phyloP scores from a whole-genome alignment of 2,888 invertebrate genomes.

The Dugesia japonica region DNA sequence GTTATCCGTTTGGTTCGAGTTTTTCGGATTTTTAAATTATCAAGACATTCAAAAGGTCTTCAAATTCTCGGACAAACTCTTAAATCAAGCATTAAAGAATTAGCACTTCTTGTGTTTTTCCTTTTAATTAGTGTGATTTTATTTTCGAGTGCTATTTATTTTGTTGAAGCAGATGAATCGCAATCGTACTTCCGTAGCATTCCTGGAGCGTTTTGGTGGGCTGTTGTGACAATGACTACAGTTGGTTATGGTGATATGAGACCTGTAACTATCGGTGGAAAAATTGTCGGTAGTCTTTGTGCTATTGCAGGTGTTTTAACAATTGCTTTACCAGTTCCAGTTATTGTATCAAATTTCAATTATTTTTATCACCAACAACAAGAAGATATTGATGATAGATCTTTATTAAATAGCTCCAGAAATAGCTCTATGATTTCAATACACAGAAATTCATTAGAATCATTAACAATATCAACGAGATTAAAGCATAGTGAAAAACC shows the following conservation, averaged over 20 bases:
- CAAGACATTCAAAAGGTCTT: slow-evolving; percentile 95
- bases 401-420: neutral
- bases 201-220: slow-evolving; percentile 87
- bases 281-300: slow-evolving; percentile 76
- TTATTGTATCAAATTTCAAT: slow-evolving; percentile 99
- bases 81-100: slow-evolving; percentile 96
- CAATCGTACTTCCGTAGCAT: slow-evolving; percentile 83
- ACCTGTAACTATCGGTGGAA: slow-evolving; percentile 94
- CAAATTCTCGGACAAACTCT: slow-evolving; percentile 94
- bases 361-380: slow-evolving; percentile 99
- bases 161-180: slow-evolving; percentile 77
- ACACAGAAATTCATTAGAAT: neutral
- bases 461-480: neutral
- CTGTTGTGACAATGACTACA: slow-evolving; percentile 81
- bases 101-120: slow-evolving; percentile 98
- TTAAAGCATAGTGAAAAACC: neutral
- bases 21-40: slow-evolving; percentile 97
- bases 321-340: slow-evolving; percentile 93
- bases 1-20: slow-evolving; percentile 96
- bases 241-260: slow-evolving; percentile 99
- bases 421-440: neutral
- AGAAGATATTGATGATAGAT: slow-evolving; percentile 69
- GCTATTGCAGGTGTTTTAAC: slow-evolving; percentile 98
- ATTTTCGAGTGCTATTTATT: slow-evolving; percentile 84
- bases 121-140: slow-evolving; percentile 91